phyloP scores from a whole-genome alignment of 2,888 invertebrate species.

The Eudemis profundana region DNA sequence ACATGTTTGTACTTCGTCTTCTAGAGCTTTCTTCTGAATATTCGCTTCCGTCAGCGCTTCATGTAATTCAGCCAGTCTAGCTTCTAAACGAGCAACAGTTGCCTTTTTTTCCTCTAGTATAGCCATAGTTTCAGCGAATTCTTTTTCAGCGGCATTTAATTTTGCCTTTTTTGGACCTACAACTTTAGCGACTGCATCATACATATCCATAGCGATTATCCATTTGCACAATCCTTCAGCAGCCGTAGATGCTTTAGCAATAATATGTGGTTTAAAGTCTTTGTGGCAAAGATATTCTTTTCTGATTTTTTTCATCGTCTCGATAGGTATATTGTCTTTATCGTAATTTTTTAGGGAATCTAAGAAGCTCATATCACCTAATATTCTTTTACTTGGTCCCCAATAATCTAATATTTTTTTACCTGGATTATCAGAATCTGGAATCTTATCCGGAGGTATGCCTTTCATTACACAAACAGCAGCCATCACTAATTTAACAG shows the following conservation, averaged over 20 bases:
- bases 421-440: constrained; percentile 88
- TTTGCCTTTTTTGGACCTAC: constrained; percentile 95
- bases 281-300: constrained; percentile 91
- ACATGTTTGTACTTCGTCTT: constrained; percentile 91
- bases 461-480: constrained; percentile 95
- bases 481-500: constrained; percentile 93
- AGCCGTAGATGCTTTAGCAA: constrained; percentile 96
- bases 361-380: constrained; percentile 93
- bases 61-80: constrained; percentile 89
- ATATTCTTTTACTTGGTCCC: constrained; percentile 92
- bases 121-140: constrained; percentile 93
- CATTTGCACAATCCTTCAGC: constrained; percentile 97
- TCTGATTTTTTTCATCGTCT: constrained; percentile 90
- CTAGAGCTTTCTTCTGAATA: constrained; percentile 88
- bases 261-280: constrained; percentile 91
- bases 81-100: constrained; percentile 91
- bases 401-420: constrained; percentile 92
- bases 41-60: constrained; percentile 88
- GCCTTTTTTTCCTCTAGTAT: constrained; percentile 93
- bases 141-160: constrained; percentile 91
- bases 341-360: constrained; percentile 91
- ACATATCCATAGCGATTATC: constrained; percentile 96
- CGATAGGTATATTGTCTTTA: constrained; percentile 92
- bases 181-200: constrained; percentile 92
- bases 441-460: constrained; percentile 90